Evolutionary conservation across 2,888 invertebrate genomes (phyloP), one percentile per base, ranked within the genome.

Genomic region (Drosophila tanythrix): DNA sequence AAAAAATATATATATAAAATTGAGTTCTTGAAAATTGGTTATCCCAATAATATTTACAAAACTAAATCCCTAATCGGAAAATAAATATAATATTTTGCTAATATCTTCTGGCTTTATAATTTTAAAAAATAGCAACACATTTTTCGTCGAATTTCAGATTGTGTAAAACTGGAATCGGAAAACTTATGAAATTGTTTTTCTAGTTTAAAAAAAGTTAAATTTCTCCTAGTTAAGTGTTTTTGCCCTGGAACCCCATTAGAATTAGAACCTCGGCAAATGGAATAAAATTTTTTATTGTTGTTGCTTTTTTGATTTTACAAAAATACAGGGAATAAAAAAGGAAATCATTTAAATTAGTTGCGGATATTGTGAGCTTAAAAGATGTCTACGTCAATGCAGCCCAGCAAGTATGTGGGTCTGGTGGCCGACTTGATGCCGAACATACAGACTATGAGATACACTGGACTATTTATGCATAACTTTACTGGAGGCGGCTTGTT

Each of bases 351-450:
- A 55, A 64, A 57, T 71, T 64, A 25, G 8, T 46, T 40, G 8
- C 50, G 50, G 46, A 66, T 56, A 74, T 58, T 46, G 35, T 31
- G 8, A 25, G 40, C 3, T 0, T 8, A 21, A 33, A 13, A 13
- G 59, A 79, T 78, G 85, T 53, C 83, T 21, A 68, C 78, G 2
- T 60, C 87, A 59, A 90, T 93, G 90, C 91, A 92, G 74, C 89
- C 90, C 27, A 86, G 89, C 38, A 93, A 93, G 71, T 93, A 93
- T 78, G 88, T 89, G 40, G 97, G 97, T 93, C 95, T 97, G 59
- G 97, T 97, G 94, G 95, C 96, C 92, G 97, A 97, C 92, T 94
- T 97, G 88, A 95, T 97, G 96, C 97, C 97, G 51, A 97, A 97
- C 90, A 96, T 97, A 88, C 95, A 95, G 83, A 92, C 97, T 73